phyloP scores from a whole-genome alignment of 2,113 vertebrate species.

The Rhizomys pruinosus region DNA sequence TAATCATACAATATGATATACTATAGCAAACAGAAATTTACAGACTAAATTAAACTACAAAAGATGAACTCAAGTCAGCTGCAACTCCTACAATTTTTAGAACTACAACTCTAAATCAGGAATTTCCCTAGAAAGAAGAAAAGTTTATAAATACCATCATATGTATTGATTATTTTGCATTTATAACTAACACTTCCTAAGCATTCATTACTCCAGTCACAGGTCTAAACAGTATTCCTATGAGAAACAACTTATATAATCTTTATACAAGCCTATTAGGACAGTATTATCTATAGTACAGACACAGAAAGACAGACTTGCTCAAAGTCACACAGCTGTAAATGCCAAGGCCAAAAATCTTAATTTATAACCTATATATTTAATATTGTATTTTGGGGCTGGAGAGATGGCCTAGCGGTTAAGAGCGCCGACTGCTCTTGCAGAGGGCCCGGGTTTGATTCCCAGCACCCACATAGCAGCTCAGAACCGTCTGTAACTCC shows the following conservation, averaged over 20 bases:
- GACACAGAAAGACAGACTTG: not conserved
- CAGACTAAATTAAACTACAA: constrained; percentile 18
- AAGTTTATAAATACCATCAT: constrained; percentile 1
- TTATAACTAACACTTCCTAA: constrained; percentile 10
- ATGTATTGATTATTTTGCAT: not conserved
- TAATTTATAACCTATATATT: constrained; percentile 30
- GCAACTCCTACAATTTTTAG: constrained; percentile 2
- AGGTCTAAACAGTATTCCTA: not conserved
- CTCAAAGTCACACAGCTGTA: constrained; percentile 5
- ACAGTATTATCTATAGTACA: not conserved
- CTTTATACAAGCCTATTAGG: not conserved
- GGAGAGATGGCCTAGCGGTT: no score
- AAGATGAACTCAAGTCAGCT: not conserved
- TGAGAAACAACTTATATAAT: constrained; percentile 12
- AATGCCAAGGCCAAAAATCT: not conserved
- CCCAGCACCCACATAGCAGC: no score
- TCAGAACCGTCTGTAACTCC: no score
- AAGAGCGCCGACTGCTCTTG: no score
- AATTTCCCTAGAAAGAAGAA: constrained; percentile 2
- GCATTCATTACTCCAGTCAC: not conserved
- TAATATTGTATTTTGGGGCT: no score
- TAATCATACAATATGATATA: not conserved
- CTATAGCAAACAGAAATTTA: not conserved
- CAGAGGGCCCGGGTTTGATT: no score
- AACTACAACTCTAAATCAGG: not conserved